A percentile compares a stretch with the other conserved stretches of the same genome.
Evolutionary conservation across 1,140 invertebrate species (phyloP).

Genomic region (Aphidius gifuensis): DNA sequence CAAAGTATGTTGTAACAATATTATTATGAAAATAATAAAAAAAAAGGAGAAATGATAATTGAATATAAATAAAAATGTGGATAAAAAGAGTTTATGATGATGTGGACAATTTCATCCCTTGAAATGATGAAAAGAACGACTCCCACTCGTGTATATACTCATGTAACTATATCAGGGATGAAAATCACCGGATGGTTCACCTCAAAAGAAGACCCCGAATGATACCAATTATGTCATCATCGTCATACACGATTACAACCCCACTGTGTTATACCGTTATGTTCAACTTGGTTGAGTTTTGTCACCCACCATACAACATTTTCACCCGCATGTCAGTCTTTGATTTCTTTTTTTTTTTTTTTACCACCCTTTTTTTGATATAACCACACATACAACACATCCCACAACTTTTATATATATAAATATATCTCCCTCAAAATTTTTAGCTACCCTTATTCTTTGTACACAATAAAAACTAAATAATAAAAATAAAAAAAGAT

Average conservation of each 20-base stretch:
- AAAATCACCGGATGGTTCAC: slow-evolving; percentile 31
- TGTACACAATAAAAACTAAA: too few relatives aligned
- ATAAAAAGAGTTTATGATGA: slow-evolving; percentile 1
- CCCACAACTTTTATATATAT: slow-evolving; percentile 16
- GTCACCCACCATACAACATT: slow-evolving; percentile 29
- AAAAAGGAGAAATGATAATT: too few relatives aligned
- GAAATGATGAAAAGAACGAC: not conserved
- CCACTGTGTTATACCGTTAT: slow-evolving; percentile 19
- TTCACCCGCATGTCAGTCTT: slow-evolving; percentile 42
- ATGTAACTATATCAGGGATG: slow-evolving; percentile 6
- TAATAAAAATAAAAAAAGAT: too few relatives aligned
- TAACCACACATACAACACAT: slow-evolving; percentile 10
- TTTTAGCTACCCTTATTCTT: too few relatives aligned
- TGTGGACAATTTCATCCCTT: too few relatives aligned
- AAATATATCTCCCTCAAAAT: too few relatives aligned
- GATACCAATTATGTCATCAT: slow-evolving; percentile 50
- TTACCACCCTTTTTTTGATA: slow-evolving; percentile 12
- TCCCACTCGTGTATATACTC: slow-evolving; percentile 1
- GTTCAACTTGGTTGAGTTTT: slow-evolving; percentile 19
- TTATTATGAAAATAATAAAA: too few relatives aligned
- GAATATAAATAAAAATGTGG: not conserved
- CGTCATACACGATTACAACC: slow-evolving; percentile 22
- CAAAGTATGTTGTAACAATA: too few relatives aligned
- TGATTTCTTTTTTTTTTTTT: slow-evolving; percentile 22
- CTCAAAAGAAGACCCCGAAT: slow-evolving; percentile 46